These are phyloP conservation scores for Leptodactylus fuscus DNA, from an alignment of 2,113 vertebrate genomes.

Conservation along the genomic window DNA sequence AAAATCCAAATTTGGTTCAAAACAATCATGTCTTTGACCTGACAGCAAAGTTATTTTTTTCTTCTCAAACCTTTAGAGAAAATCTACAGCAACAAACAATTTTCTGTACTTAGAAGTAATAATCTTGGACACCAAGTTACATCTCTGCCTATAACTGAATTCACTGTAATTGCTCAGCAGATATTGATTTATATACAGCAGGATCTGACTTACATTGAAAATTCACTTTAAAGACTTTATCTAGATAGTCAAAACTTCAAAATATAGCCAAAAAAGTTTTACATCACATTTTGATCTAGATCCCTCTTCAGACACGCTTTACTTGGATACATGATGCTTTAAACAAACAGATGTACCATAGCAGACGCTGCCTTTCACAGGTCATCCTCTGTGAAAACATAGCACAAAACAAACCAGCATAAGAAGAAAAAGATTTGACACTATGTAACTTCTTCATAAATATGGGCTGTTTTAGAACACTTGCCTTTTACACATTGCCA, in stretches of 20 bases:
- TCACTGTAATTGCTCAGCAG: conserved; percentile 20
- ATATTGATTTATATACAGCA: conserved; percentile 39
- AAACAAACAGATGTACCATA: not conserved
- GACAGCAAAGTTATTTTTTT: not conserved
- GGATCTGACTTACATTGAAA: conserved; percentile 30
- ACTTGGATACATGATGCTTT: not conserved
- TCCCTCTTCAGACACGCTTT: not conserved
- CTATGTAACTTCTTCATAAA: not conserved
- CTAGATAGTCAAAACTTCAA: conserved; percentile 2
- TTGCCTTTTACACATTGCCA: not conserved
- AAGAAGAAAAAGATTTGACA: not conserved
- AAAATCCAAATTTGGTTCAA: not conserved
- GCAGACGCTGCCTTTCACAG: not conserved
- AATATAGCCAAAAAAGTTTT: not conserved
- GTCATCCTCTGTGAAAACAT: not conserved
- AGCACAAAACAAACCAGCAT: not conserved
- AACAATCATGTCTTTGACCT: not conserved
- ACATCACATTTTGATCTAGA: not conserved
- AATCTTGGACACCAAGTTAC: conserved; percentile 38
- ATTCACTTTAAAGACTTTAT: conserved; percentile 35
- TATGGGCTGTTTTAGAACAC: not conserved
- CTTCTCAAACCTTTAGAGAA: conserved; percentile 5
- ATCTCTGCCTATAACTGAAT: conserved; percentile 37
- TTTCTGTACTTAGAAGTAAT: conserved; percentile 39
- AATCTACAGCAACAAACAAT: conserved; percentile 35